Conservation (phyloP, 2,113 vertebrate species). For the Melanotaenia duboulayi region DNA sequence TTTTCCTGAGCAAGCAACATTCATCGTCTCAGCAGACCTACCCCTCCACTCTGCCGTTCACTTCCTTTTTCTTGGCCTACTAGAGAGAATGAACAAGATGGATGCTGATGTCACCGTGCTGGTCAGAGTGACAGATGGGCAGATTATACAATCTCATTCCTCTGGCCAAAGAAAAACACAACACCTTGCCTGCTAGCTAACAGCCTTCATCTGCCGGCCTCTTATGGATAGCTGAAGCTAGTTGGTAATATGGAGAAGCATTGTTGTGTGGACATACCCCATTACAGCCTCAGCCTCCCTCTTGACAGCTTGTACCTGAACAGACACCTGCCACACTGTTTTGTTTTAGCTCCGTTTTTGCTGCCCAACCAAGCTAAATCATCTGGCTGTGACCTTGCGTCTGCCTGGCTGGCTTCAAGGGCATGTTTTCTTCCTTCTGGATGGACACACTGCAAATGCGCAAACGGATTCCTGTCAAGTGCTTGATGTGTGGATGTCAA, state of each 20-base stretch:
- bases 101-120: constrained; percentile 66
- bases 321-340: constrained; percentile 44
- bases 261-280: constrained; percentile 26
- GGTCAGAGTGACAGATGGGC: constrained; percentile 77
- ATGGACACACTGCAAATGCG: constrained; percentile 72
- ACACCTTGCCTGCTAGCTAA: constrained; percentile 61
- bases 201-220: constrained; percentile 54
- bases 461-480: constrained; percentile 74
- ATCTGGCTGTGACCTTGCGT: constrained; percentile 45
- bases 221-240: constrained; percentile 45
- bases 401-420: constrained; percentile 59
- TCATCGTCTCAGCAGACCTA: constrained; percentile 50
- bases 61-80: constrained; percentile 50
- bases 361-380: constrained; percentile 57
- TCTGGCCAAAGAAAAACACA: constrained; percentile 57
- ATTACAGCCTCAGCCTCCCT: constrained; percentile 26
- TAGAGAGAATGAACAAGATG: constrained; percentile 65
- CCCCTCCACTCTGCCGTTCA: constrained; percentile 40
- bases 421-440: constrained; percentile 61
- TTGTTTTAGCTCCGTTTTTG: constrained; percentile 10
- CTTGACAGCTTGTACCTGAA: constrained; percentile 43
- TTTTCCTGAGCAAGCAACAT: constrained; percentile 69
- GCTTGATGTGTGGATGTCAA: constrained; percentile 60
- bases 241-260: constrained; percentile 45
- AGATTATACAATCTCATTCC: constrained; percentile 72